Percentiles rank a stretch among this genome's conserved stretches.
These are phyloP conservation scores for Coregonus suidteri DNA, from an alignment of 2,797 vertebrate species.

Conservation along the genomic window DNA sequence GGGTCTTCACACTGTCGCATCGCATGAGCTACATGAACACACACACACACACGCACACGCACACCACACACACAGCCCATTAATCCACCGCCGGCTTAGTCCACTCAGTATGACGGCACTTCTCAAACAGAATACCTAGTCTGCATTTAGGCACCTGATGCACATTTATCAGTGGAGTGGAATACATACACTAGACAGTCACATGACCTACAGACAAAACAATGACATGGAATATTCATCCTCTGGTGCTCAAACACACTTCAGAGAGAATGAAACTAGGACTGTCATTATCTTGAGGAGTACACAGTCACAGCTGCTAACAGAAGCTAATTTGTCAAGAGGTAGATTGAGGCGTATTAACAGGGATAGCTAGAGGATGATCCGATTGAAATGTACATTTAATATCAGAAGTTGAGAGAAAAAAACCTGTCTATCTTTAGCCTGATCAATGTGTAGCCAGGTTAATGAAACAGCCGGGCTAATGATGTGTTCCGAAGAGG, in stretches of 20 bases:
- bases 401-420: constrained; percentile 20
- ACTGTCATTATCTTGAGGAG: constrained; percentile 9
- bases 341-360: neutral
- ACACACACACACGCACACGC: constrained; percentile 6
- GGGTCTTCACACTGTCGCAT: constrained; percentile 83
- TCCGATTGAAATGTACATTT: constrained; percentile 28
- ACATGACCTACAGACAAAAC: neutral
- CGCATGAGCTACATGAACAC: constrained; percentile 86
- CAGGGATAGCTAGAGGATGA: neutral
- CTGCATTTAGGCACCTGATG: constrained; percentile 6
- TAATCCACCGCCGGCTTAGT: neutral
- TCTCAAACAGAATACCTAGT: neutral
- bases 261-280: constrained; percentile 9
- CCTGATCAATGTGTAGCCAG: constrained; percentile 5
- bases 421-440: constrained; percentile 3
- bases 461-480: neutral
- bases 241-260: neutral
- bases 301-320: constrained; percentile 27
- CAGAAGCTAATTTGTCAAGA: constrained; percentile 30
- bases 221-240: constrained; percentile 3
- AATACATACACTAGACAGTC: neutral
- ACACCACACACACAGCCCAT: neutral
- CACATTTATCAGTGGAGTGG: neutral
- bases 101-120: neutral
- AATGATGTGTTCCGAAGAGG: neutral